Percentiles rank a stretch among this genome's conserved stretches.
phyloP scores from a whole-genome alignment of 2,888 invertebrate genomes.

The Dolichopus griseipennis region DNA sequence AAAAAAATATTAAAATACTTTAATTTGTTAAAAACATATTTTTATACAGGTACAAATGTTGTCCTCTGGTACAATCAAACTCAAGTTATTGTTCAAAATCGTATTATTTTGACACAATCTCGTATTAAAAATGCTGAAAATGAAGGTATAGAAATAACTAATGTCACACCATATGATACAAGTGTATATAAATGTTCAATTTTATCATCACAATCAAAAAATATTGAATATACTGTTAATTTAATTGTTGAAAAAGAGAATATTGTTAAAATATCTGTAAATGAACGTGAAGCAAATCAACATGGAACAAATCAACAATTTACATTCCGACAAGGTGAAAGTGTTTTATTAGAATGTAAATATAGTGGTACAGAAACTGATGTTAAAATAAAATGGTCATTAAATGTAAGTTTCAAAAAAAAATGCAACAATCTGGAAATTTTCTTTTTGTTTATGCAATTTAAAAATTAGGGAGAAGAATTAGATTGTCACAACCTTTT shows the following conservation, averaged over 20 bases:
- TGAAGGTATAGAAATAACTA: conserved; percentile 31
- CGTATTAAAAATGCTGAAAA: conserved; percentile 31
- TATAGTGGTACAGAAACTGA: conserved; percentile 25
- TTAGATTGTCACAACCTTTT: too few relatives aligned
- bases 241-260: conserved; percentile 27
- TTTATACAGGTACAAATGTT: conserved; percentile 29
- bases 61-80: conserved; percentile 35
- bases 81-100: conserved; percentile 29
- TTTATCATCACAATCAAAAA: conserved; percentile 31
- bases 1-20: too few relatives aligned
- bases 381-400: conserved; percentile 35
- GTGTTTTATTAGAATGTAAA: conserved; percentile 34
- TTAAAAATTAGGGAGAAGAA: too few relatives aligned
- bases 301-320: conserved; percentile 32
- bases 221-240: conserved; percentile 27
- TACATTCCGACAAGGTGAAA: conserved; percentile 36
- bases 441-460: neutral
- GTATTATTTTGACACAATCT: conserved; percentile 23
- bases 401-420: conserved; percentile 28
- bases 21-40: neutral
- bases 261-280: conserved; percentile 32
- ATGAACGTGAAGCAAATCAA: conserved; percentile 35
- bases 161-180: conserved; percentile 30
- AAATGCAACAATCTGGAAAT: neutral
- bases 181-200: conserved; percentile 34